phyloP scores from a whole-genome alignment of 2,888 invertebrate genomes.

The Epistrophe eligans region DNA sequence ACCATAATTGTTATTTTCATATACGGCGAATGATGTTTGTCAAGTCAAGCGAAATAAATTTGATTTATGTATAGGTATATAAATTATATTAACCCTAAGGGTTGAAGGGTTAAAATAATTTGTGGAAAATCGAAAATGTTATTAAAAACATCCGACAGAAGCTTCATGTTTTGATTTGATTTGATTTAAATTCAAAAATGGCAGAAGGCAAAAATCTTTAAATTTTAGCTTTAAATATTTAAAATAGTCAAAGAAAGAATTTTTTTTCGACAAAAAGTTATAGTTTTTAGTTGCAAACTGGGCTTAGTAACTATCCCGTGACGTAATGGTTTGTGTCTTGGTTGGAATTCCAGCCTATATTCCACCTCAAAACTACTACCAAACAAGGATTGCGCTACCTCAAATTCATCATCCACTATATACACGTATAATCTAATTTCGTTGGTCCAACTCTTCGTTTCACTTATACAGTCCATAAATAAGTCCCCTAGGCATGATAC shows the following conservation, averaged over 20 bases:
- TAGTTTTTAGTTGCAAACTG: no score
- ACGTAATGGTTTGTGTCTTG: no score
- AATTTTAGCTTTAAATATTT: no score
- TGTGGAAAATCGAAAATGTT: neutral
- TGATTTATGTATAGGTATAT: neutral
- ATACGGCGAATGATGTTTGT: neutral
- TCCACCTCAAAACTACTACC: no score
- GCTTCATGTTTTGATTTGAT: neutral
- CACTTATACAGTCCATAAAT: neutral
- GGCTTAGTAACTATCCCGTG: no score
- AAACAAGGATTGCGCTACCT: no score
- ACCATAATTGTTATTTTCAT: neutral
- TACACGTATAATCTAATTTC: no score
- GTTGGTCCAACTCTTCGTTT: neutral
- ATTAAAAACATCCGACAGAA: neutral
- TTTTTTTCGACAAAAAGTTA: no score
- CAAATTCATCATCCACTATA: no score
- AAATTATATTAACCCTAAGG: neutral
- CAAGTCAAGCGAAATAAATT: neutral
- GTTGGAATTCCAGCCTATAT: no score
- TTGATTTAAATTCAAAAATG: neutral
- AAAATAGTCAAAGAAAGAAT: no score
- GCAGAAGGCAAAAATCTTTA: neutral
- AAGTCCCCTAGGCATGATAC: neutral
- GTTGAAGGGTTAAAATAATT: neutral